Base-by-base conservation (phyloP, 1,140 invertebrate genomes). In the Zeugodacus cucurbitae region DNA sequence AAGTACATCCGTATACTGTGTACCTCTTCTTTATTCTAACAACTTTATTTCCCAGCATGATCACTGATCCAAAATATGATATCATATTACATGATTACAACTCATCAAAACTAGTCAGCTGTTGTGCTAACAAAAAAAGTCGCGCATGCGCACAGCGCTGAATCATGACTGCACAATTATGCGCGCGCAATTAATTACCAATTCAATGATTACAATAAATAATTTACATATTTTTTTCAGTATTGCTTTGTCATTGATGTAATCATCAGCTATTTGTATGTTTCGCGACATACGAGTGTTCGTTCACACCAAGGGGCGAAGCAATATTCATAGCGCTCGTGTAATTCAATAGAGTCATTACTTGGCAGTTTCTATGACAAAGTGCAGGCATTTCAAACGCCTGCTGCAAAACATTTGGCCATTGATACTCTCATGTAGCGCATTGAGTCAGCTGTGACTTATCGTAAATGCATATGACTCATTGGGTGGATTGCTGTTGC, bases 121-220 rank as follows among this genome's bases (percentile, higher is more conserved):
- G n/a, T 17, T 17, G 4, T 67, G 26, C 29, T 6, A 34, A 17
- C 11, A n/a, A n/a, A n/a, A n/a, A n/a, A n/a, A 34, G 6, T 37
- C 17, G 67, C 67, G 32, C 67, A 74, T 74, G 67, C 67, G 67
- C 67, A 74, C 67, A 74, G 17, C 34, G 32, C 67, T 74, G 67
- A 74, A 74, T 74, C 67, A 74, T 74, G 34, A 4, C 11, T 74
- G 34, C 22, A 74, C 29, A 62, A n/a, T 62, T 20, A 54, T 29
- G n/a, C 1, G 62, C 29, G 62, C 62, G n/a, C 62, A 67, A 32
- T 26, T 67, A 67, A 67, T 32, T 67, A 67, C 8, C 26, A 67
- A 14, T 74, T 74, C 67, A n/a, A 37, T 74, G 67, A 74, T 37
- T 74, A 74, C 34, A 74, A 37, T 22, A 20, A 74, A 41, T 74